These are phyloP conservation scores for Catostomus latipinnis DNA, from an alignment of 2,797 vertebrate species.

Conservation along the genomic window DNA sequence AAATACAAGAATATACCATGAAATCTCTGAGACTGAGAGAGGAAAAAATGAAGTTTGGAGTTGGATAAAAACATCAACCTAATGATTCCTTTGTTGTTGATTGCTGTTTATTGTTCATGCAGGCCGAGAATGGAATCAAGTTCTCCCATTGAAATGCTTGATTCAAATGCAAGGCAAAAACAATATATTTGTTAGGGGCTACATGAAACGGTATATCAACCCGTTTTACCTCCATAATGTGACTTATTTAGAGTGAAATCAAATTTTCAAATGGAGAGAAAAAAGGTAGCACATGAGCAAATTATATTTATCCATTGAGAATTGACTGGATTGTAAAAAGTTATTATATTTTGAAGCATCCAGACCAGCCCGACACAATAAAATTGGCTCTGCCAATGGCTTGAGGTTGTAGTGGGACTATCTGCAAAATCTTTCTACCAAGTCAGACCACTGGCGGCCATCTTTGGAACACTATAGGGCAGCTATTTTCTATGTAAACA, in stretches of 20 bases:
- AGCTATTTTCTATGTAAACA: too few relatives aligned
- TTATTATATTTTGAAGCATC: too few relatives aligned
- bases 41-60: background rate
- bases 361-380: too few relatives aligned
- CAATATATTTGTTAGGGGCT: background rate
- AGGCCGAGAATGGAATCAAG: background rate
- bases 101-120: constrained; percentile 27
- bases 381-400: too few relatives aligned
- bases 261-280: background rate
- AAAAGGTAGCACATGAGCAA: background rate
- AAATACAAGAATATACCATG: background rate
- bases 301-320: too few relatives aligned
- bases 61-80: constrained; percentile 31
- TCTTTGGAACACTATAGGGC: too few relatives aligned
- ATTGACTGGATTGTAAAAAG: too few relatives aligned
- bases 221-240: background rate
- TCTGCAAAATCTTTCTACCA: too few relatives aligned
- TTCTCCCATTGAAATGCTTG: background rate
- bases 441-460: too few relatives aligned
- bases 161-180: constrained; percentile 24
- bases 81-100: constrained; percentile 31
- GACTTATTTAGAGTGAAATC: background rate
- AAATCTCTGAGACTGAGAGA: constrained; percentile 13
- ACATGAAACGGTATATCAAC: background rate
- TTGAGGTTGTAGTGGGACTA: too few relatives aligned